Evolutionary conservation across 2,888 invertebrate genomes (phyloP), one percentile per base, ranked within the genome.

Genomic region (Eledona agricola): DNA sequence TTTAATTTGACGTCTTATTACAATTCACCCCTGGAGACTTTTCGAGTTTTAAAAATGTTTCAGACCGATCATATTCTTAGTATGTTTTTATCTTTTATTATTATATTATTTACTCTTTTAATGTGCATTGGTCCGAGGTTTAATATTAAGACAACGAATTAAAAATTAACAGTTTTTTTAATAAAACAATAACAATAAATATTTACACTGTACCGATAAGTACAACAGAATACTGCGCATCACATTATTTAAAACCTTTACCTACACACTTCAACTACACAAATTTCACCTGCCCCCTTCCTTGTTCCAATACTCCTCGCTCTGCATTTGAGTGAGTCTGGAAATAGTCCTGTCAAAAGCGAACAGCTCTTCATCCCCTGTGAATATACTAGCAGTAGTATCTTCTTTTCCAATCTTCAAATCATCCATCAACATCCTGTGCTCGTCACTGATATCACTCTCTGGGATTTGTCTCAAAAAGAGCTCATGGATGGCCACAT

Each of bases 301-400:
- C 13, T 40, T 43, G 4, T 45, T 45, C 97, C 97, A 97, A 76
- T 99, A 99, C 60, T 90, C 90, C 43, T 88, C 85, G 0, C 92
- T 91, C 77, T 96, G 95, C 98, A 99, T 99, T 81, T 99, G 96
- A 60, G 88, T 85, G 19, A 99, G 82, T 58, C 99, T 81, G 0
- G 98, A 98, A 13, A 96, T 76, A 11, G 97, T 96, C 47, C 99
- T 82, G 67, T 96, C 95, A 72, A 91, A 96, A 0, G 99, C 98
- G 77, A 99, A 99, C 67, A 95, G 79, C 79, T 99, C 99, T 77
- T 99, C 99, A 74, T 95, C 94, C 0, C 98, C 98, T 1, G 96
- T 96, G 70, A 99, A 98, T 63, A 99, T 88, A 68, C 90, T 95
- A 2, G 95, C 90, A 58, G 84, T 83, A 10, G 88, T 88, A 35